Base-by-base conservation (phyloP, 2,113 vertebrate species). In the Cavia porcellus region DNA sequence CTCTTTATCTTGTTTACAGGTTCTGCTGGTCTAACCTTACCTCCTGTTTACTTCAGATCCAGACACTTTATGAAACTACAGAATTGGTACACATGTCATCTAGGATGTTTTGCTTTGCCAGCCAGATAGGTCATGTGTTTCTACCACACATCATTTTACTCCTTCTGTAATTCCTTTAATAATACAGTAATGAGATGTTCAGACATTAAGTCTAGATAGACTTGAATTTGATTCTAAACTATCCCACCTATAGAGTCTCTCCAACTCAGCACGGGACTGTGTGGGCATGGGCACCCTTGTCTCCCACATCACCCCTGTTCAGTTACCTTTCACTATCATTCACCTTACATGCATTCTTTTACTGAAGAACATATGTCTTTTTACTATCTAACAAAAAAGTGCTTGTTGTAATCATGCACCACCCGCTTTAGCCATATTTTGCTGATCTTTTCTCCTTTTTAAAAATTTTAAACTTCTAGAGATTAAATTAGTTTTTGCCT, bases 351-450 rank as follows among this genome's bases (percentile, higher is more conserved):
- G 57, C 74, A 87, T 97, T 97, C 89, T 55, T 97, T 96, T 90
- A 80, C 89, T 15, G 50, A 68, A 11, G 97, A 96, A 83, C 97
- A 98, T 98, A 98, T 98, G 98, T 98, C 98, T 98, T 98, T 96
- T 74, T 95, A 97, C 93, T 85, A 47, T 98, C 96, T 97, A 77
- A 86, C 83, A 95, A 93, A 97, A 97, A 97, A 82, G 38, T 86
- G 66, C 50, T 95, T 96, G 35, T 45, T 22, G 50, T 97, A 98
- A 96, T 97, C 95, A 79, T 84, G 94, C 50, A 84, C 83, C 62
- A 59, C 28, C 35, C 55, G 30, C 55, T 80, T 57, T 8, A 14
- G 35, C 66, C 9, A 0, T 85, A 96, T 95, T 95, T 97, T 94
- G 66, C 62, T 66, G 75, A 80, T 68, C 70, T 42, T 86, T 89